Conservation (phyloP, 2,888 invertebrate species). For the Drosophila colorata region DNA sequence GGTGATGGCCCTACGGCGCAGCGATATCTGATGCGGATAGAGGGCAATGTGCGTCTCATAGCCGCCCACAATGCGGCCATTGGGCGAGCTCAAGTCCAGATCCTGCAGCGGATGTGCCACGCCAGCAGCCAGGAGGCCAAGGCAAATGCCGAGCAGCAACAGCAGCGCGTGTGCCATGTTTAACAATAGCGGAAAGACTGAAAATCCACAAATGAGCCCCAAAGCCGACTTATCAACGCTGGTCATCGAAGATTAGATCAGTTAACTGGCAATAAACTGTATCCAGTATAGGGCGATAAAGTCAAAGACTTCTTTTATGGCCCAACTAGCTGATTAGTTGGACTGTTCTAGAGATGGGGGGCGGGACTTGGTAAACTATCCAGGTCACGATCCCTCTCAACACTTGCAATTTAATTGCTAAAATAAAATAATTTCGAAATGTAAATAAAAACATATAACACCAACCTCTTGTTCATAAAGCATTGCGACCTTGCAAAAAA, state of each 20-base stretch:
- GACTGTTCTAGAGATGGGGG: background rate
- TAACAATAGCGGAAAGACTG: conserved; percentile 29
- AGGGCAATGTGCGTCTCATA: conserved; percentile 56
- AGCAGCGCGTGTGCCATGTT: conserved; percentile 52
- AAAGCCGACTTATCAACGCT: conserved; percentile 36
- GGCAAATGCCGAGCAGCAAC: conserved; percentile 32
- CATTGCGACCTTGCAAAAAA: too few species aligned
- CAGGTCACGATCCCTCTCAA: too few species aligned
- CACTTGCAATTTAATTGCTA: too few species aligned
- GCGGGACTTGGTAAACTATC: background rate
- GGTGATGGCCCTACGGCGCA: conserved; percentile 66
- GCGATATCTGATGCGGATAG: conserved; percentile 77
- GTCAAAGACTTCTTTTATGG: conserved; percentile 13
- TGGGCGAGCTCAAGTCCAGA: conserved; percentile 4
- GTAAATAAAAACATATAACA: too few species aligned
- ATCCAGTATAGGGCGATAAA: conserved; percentile 32
- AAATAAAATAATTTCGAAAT: too few species aligned
- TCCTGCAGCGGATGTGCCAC: conserved; percentile 50
- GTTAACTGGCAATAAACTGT: conserved; percentile 9
- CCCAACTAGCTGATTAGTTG: conserved; percentile 4
- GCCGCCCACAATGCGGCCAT: conserved; percentile 81
- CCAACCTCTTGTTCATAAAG: too few species aligned
- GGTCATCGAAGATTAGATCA: conserved; percentile 42
- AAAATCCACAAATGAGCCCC: conserved; percentile 9
- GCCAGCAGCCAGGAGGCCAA: background rate